Percentiles rank a stretch among this genome's conserved stretches.
Evolutionary conservation across 2,888 invertebrate genomes (phyloP).

Genomic region (Eristalis tenax): DNA sequence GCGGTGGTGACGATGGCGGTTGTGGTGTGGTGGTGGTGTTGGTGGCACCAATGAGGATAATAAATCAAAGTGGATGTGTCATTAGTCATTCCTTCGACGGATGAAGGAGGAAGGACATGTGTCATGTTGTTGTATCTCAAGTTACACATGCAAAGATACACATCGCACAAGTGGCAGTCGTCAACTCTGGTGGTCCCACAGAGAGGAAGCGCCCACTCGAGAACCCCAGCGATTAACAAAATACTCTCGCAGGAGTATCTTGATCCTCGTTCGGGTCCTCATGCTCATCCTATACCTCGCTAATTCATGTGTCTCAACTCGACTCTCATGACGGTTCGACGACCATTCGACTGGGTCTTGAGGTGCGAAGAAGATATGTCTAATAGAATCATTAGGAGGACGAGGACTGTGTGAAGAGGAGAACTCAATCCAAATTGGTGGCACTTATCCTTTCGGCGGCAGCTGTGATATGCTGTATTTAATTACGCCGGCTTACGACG

Average conservation of each 20-base stretch:
- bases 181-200: constrained; percentile 65
- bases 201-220: constrained; percentile 69
- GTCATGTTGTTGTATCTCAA: constrained; percentile 70
- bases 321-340: constrained; percentile 15
- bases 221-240: constrained; percentile 54
- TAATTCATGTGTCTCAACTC: constrained; percentile 39
- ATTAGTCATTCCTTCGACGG: constrained; percentile 68
- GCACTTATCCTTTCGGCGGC: constrained; percentile 71
- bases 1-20: constrained; percentile 8
- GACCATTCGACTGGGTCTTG: constrained; percentile 25
- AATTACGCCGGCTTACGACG: constrained; percentile 52
- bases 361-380: constrained; percentile 69
- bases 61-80: constrained; percentile 65
- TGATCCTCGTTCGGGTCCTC: neutral
- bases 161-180: constrained; percentile 64
- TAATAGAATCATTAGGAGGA: constrained; percentile 64
- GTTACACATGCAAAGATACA: constrained; percentile 61
- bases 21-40: neutral
- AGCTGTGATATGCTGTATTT: constrained; percentile 69
- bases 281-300: constrained; percentile 51
- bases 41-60: constrained; percentile 53
- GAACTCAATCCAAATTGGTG: constrained; percentile 65
- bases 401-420: constrained; percentile 8
- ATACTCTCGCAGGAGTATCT: constrained; percentile 51
- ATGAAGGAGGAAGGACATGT: constrained; percentile 63